These are phyloP conservation scores for Machimus atricapillus DNA, from an alignment of 2,888 invertebrate species.

Conservation along the genomic window DNA sequence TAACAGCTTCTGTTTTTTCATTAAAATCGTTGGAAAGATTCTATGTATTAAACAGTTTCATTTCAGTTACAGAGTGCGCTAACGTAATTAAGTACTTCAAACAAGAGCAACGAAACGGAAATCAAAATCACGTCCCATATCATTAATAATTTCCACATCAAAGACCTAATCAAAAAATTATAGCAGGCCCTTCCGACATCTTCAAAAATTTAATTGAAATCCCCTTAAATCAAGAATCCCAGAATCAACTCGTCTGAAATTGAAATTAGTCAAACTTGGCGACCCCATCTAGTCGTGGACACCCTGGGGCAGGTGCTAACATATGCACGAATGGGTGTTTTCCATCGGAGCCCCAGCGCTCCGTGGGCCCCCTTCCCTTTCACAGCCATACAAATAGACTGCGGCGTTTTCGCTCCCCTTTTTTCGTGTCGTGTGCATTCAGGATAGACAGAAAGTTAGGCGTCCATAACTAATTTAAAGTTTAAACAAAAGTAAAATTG, in stretches of 20 bases:
- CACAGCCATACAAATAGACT: conserved; percentile 8
- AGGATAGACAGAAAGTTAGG: background rate
- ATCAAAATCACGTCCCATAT: background rate
- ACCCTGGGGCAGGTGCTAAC: background rate
- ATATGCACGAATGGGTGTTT: background rate
- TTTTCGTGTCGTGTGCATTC: background rate
- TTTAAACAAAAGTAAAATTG: conserved; percentile 10
- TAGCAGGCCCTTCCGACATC: background rate
- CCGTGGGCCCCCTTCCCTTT: background rate
- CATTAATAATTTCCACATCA: background rate
- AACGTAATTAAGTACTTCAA: background rate
- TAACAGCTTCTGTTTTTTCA: background rate
- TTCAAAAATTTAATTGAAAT: background rate
- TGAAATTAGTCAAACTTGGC: background rate
- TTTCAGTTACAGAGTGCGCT: background rate
- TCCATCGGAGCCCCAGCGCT: background rate
- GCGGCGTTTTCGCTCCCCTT: background rate
- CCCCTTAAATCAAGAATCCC: background rate
- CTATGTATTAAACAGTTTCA: background rate
- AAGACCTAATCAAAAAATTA: background rate
- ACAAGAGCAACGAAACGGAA: background rate
- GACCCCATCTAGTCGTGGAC: background rate
- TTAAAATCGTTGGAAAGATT: background rate
- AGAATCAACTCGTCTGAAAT: background rate
- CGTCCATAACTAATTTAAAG: conserved; percentile 27